A percentile compares a stretch with the other conserved stretches of the same genome.
Evolutionary conservation across 2,797 vertebrate genomes (phyloP).

Genomic region (Pteronotus mesoamericanus): DNA sequence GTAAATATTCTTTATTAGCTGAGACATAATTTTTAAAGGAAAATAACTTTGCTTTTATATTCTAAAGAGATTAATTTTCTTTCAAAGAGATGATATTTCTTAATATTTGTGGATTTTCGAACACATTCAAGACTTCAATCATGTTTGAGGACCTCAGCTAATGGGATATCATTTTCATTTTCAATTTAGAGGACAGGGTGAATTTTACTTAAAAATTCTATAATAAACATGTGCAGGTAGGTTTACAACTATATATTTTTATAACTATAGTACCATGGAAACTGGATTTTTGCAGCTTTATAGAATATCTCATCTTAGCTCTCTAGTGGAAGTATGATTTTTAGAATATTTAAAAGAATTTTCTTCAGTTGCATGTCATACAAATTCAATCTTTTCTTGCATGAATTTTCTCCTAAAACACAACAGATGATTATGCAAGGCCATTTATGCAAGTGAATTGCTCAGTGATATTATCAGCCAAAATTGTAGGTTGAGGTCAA

Average conservation of each 20-base stretch:
- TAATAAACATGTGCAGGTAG: neutral
- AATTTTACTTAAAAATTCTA: slow-evolving; percentile 29
- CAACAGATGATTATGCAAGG: neutral
- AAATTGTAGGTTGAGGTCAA: slow-evolving; percentile 65
- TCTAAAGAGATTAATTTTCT: neutral
- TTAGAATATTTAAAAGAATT: neutral
- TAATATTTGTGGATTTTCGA: neutral
- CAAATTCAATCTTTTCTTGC: neutral
- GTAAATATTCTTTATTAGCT: slow-evolving; percentile 32
- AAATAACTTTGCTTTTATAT: slow-evolving; percentile 18
- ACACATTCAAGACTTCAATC: neutral
- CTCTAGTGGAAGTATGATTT: neutral
- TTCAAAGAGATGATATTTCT: neutral
- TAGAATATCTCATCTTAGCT: neutral
- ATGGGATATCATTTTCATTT: neutral
- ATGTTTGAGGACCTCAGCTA: neutral
- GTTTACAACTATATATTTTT: slow-evolving; percentile 4
- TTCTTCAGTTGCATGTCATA: neutral
- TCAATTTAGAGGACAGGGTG: neutral
- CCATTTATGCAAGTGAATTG: slow-evolving; percentile 56
- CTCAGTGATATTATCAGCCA: slow-evolving; percentile 61
- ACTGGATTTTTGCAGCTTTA: neutral
- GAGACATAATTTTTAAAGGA: neutral
- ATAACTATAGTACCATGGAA: neutral
- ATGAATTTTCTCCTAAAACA: slow-evolving; percentile 27